phyloP scores from a whole-genome alignment of 2,797 vertebrate genomes.

The Mormyrops boulengeri region DNA sequence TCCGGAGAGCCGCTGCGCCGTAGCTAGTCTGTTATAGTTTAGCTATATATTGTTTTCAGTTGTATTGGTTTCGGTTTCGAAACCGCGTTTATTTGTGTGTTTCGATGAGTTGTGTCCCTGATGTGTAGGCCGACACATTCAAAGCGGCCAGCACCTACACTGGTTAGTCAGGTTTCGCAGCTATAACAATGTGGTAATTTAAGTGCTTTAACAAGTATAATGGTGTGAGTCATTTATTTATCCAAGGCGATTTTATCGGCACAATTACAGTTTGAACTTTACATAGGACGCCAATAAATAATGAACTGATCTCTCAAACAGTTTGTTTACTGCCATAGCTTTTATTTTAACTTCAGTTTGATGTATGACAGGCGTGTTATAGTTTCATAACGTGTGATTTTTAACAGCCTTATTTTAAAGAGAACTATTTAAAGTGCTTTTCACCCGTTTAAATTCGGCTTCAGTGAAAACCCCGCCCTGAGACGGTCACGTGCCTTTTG shows the following conservation, averaged over 20 bases:
- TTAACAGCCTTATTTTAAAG: not conserved
- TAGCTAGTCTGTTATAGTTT: not conserved
- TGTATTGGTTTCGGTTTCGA: not conserved
- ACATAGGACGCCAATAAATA: not conserved
- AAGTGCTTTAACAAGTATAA: not conserved
- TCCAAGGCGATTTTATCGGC: not conserved
- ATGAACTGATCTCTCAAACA: not conserved
- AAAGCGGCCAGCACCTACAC: not conserved
- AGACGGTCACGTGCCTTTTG: not conserved
- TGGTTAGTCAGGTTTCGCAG: not conserved
- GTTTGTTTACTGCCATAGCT: not conserved
- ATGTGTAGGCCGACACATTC: slow-evolving; percentile 4
- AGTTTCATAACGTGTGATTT: not conserved
- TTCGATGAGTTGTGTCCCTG: not conserved
- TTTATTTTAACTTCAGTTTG: not conserved
- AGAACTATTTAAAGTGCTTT: not conserved
- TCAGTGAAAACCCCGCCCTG: not conserved
- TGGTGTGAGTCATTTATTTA: not conserved
- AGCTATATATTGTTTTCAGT: not conserved
- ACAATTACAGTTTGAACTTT: not conserved
- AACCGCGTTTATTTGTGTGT: not conserved
- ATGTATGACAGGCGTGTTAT: not conserved
- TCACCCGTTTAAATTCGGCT: not conserved
- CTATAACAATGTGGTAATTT: not conserved
- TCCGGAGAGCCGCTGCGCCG: not conserved